phyloP scores from a whole-genome alignment of 2,797 vertebrate genomes.

The Valencia hispanica region DNA sequence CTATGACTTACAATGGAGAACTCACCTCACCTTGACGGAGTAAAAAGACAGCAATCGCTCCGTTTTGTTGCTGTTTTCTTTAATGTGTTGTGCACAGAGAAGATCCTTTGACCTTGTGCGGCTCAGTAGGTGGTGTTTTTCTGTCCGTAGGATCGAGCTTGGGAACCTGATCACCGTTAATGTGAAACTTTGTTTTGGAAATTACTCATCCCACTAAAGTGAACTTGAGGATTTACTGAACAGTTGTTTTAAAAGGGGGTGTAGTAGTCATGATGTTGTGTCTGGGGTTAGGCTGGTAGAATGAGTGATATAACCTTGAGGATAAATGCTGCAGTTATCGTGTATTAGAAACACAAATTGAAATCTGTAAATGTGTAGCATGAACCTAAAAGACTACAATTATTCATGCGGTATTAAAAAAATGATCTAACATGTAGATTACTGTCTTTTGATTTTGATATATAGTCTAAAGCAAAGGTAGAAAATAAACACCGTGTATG shows the following conservation, averaged over 20 bases:
- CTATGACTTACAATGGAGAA: conserved; percentile 7
- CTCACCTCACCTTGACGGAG: neutral
- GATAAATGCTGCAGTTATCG: neutral
- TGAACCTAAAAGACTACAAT: neutral
- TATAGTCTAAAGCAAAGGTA: neutral
- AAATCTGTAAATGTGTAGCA: neutral
- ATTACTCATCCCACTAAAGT: conserved; percentile 5
- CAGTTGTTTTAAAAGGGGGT: conserved; percentile 19
- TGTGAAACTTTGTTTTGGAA: conserved; percentile 15
- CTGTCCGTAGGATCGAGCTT: conserved; percentile 15
- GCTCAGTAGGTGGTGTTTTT: conserved; percentile 16
- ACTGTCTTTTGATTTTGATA: neutral
- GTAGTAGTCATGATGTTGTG: neutral
- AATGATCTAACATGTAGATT: neutral
- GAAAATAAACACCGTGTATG: neutral
- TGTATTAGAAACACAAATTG: neutral
- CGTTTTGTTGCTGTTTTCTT: conserved; percentile 16
- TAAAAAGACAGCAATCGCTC: conserved; percentile 21
- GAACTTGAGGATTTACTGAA: conserved; percentile 9
- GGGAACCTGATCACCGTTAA: neutral
- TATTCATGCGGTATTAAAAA: neutral
- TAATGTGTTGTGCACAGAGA: conserved; percentile 21
- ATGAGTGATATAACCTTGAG: neutral
- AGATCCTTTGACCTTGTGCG: conserved; percentile 25
- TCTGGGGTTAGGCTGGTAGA: neutral